Conservation (phyloP, 2,888 invertebrate species). For the Drosophila subsilvestris region DNA sequence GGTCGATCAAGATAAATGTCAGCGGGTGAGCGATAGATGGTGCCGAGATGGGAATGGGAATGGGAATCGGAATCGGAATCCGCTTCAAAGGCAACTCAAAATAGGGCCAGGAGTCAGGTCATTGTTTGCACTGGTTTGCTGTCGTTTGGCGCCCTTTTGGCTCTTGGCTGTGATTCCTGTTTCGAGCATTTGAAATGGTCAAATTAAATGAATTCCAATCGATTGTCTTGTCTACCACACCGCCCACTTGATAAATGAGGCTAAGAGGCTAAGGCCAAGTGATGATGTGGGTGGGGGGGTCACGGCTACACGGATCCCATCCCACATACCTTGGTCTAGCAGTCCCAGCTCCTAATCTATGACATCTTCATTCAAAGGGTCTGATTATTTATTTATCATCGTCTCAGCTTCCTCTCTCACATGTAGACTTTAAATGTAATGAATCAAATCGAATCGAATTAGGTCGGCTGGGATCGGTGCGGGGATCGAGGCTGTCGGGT, state of each 20-base stretch:
- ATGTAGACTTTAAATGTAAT: slow-evolving; percentile 58
- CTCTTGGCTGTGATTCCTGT: not conserved
- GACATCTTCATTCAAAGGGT: slow-evolving; percentile 46
- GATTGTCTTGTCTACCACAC: slow-evolving; percentile 25
- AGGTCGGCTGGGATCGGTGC: slow-evolving; percentile 6
- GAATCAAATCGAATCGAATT: slow-evolving; percentile 58
- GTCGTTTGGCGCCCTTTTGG: slow-evolving; percentile 31
- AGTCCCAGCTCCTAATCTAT: slow-evolving; percentile 5
- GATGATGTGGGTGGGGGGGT: slow-evolving; percentile 3
- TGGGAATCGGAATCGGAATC: slow-evolving; percentile 19
- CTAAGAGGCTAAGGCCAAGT: slow-evolving; percentile 67
- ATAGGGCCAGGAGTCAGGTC: slow-evolving; percentile 11
- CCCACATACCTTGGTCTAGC: slow-evolving; percentile 1
- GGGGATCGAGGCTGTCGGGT: slow-evolving; percentile 11
- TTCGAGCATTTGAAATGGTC: slow-evolving; percentile 47
- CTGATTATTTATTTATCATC: slow-evolving; percentile 73
- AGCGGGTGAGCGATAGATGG: slow-evolving; percentile 24
- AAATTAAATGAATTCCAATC: slow-evolving; percentile 66
- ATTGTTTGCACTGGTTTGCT: slow-evolving; percentile 63
- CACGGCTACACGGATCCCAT: not conserved
- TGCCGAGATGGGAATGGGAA: slow-evolving; percentile 2
- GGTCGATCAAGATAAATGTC: slow-evolving; percentile 75
- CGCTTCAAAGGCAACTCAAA: slow-evolving; percentile 14
- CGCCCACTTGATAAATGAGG: slow-evolving; percentile 62
- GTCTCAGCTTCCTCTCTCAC: slow-evolving; percentile 16